Base-by-base conservation (phyloP, 2,888 invertebrate genomes). In the Orchesella flavescens region DNA sequence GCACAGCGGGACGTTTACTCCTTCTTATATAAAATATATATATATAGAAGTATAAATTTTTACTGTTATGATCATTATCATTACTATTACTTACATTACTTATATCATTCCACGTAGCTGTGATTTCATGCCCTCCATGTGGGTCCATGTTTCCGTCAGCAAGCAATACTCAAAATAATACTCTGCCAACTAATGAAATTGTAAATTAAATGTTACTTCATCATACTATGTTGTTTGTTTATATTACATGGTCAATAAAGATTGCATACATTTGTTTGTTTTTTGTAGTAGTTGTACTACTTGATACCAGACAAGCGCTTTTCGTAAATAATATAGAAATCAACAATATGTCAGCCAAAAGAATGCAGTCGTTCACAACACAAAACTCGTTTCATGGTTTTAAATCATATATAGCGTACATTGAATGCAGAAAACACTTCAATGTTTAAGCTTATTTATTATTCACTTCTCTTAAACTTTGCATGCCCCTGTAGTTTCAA, bases 1-100 rank as follows among this genome's bases (percentile, higher is more conserved):
- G 82, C 76, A 82, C 76, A 76, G 76, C 71, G 75, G 81, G 81
- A 80, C 72, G 72, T 72, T 63, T 78, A 71, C 78, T 78, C 71
- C 78, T 77, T 49, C 78, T 77, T 49, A 46, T 65, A 15, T 71
- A 57, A 44, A 15, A n/a, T 34, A 59, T 34, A 34, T 34, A 34
- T 34, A 4, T 34, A 34, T 34, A n/a, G n/a, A n/a, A n/a, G 34
- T 34, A 34, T 34, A 34, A 61, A 43, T 17, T 76, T 57, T 76
- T 21, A 53, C 55, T 75, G 46, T 49, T 57, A 76, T 68, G 15
- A 61, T 57, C 5, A 34, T 21, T 57, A 46, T 66, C 43, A 44
- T 66, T 34, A 57, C 49, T 66, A 59, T 73, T 59, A 68, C n/a
- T 7, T 57, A 57, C n/a, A 61, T 61, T 73, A 72, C 55, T n/a